phyloP scores from a whole-genome alignment of 2,888 invertebrate species.

The Drosophila algonquin region DNA sequence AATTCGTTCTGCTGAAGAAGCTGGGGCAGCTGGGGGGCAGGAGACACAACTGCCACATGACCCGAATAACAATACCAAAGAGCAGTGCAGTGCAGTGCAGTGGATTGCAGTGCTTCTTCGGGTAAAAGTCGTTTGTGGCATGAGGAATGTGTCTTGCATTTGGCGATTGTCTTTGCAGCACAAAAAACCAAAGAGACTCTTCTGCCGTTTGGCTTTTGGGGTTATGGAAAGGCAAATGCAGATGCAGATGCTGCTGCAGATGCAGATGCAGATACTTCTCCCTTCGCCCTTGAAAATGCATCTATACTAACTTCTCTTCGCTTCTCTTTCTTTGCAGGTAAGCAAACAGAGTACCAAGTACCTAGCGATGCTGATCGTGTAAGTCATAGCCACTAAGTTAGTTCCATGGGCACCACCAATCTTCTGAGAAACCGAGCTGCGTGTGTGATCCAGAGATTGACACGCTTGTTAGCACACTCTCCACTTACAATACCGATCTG shows the following conservation, averaged over 20 bases:
- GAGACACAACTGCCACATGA: conserved; percentile 43
- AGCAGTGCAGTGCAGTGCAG: conserved; percentile 1
- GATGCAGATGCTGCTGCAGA: no score
- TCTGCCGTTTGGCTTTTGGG: background rate
- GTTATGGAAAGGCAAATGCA: background rate
- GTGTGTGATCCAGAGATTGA: conserved; percentile 63
- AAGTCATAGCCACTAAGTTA: background rate
- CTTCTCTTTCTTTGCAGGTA: conserved; percentile 29
- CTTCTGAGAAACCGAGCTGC: conserved; percentile 7
- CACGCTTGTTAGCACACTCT: conserved; percentile 58
- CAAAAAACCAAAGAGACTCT: background rate
- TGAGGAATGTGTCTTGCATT: conserved; percentile 25
- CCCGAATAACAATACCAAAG: conserved; percentile 53
- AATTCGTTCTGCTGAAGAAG: conserved; percentile 49
- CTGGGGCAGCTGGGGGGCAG: background rate
- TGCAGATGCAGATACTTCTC: conserved; percentile 2
- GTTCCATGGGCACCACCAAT: background rate
- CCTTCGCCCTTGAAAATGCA: conserved; percentile 17
- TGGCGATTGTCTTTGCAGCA: conserved; percentile 25
- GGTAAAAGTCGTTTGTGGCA: conserved; percentile 24
- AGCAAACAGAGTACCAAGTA: background rate
- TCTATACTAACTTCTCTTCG: conserved; percentile 6
- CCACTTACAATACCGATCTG: conserved; percentile 18
- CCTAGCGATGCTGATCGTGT: background rate
- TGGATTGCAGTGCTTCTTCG: background rate